phyloP scores from a whole-genome alignment of 2,797 vertebrate genomes.

The Mastacembelus armatus region DNA sequence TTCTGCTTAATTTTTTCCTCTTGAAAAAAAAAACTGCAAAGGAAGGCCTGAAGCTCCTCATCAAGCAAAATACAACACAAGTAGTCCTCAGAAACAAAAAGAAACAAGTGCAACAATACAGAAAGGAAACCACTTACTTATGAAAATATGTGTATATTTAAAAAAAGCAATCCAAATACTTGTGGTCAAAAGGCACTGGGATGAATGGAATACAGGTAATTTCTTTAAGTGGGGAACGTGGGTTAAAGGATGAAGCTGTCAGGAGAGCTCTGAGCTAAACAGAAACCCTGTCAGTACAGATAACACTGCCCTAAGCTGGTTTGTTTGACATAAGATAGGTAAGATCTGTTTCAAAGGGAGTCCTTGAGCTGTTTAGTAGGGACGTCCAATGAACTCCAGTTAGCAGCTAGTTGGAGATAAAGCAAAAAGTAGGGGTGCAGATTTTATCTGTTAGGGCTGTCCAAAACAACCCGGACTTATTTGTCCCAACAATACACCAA shows the following conservation, averaged over 20 bases:
- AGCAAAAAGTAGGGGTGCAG: conserved; percentile 1
- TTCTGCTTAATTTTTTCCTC: background rate
- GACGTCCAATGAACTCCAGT: background rate
- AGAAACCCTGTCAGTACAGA: conserved; percentile 22
- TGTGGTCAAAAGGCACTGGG: conserved; percentile 2
- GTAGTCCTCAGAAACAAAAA: conserved; percentile 15
- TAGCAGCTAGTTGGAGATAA: background rate
- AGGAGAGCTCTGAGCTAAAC: conserved; percentile 22
- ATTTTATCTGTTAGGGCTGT: conserved; percentile 14
- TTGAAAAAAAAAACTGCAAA: conserved; percentile 19
- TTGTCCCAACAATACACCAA: background rate
- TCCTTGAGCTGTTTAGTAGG: conserved; percentile 40
- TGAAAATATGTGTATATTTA: conserved; percentile 24
- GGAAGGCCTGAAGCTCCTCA: conserved; percentile 27
- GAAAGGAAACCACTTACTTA: conserved; percentile 18
- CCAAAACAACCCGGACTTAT: background rate
- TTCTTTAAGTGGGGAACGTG: background rate
- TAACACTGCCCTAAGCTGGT: conserved; percentile 23
- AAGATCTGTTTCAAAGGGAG: conserved; percentile 28
- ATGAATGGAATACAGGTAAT: conserved; percentile 1
- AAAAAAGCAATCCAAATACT: background rate
- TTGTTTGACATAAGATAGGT: conserved; percentile 46
- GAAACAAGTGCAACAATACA: conserved; percentile 15
- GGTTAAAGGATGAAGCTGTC: conserved; percentile 12
- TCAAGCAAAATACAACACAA: conserved; percentile 31